Base-by-base conservation (phyloP, 2,113 vertebrate species). In the Lutjanus erythropterus region DNA sequence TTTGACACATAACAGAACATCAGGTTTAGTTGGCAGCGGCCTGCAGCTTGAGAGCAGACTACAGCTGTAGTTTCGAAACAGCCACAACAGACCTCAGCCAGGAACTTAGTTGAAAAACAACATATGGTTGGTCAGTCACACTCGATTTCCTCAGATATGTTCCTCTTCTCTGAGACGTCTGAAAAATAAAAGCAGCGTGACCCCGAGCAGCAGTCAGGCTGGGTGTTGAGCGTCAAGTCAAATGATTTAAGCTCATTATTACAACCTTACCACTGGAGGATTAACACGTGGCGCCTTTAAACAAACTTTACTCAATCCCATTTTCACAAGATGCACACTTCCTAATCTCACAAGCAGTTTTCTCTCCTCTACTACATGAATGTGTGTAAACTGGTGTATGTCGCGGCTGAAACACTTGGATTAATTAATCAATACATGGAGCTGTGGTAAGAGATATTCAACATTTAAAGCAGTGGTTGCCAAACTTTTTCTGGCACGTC, bases 1-100 rank as follows among this genome's bases (percentile, higher is more conserved):
- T 88, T 66, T 84, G 80, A 91, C 89, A 91, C 81, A 79, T 56
- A 71, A 75, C 84, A 87, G 77, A 88, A 73, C 60, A 59, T 64
- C 37, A 56, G 79, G 83, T 78, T 41, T 29, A 66, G 37, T 9
- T 74, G 33, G 72, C 39, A 33, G 58, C 71, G 64, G 73, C 64
- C 42, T n/a, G 39, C 67, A 35, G 78, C 56, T 42, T 9, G 6
- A 47, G 16, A 37, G 35, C 21, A 44, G 9, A 52, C 58, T 42
- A 33, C 52, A 81, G 61, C 76, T 67, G 65, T 52, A 67, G n/a
- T 52, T 52, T 53, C 37, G 25, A 41, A 56, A 80, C 31, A 64
- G 7, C 33, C 33, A 35, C n/a, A n/a, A n/a, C 37, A 39, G 37
- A 8, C 37, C 80, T 7, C 75, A 76, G 25, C 16, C 72, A 68